Conservation (phyloP, 2,113 vertebrate genomes). For the Prunella himalayana region DNA sequence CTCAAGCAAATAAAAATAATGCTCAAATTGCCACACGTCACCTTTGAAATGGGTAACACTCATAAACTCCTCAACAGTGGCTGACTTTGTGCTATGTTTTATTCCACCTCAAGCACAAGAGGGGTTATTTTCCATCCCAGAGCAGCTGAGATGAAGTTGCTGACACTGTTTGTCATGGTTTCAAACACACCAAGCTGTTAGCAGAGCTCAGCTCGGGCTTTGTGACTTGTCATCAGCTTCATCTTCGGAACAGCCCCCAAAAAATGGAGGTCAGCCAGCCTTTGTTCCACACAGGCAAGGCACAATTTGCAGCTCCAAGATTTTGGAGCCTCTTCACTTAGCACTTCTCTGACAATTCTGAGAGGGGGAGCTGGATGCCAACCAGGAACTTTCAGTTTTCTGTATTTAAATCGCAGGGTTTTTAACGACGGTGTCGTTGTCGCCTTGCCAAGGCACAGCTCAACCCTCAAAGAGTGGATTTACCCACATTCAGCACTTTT, state of each 20-base stretch:
- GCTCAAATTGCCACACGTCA: neutral
- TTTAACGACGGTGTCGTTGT: neutral
- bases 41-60: neutral
- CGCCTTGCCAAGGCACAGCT: neutral
- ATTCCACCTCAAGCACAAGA: accelerated
- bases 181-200: neutral
- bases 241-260: neutral
- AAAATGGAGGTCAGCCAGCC: neutral
- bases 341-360: neutral
- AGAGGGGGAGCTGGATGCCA: neutral
- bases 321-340: neutral
- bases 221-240: neutral
- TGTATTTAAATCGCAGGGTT: neutral
- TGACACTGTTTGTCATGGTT: neutral
- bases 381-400: neutral
- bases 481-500: neutral
- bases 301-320: neutral
- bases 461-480: neutral
- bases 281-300: neutral
- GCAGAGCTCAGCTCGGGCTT: neutral
- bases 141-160: neutral
- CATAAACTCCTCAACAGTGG: neutral
- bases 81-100: neutral
- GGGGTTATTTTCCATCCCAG: neutral
- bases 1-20: neutral